Base-by-base conservation (phyloP, 2,797 vertebrate genomes). In the Florisuga fusca region DNA sequence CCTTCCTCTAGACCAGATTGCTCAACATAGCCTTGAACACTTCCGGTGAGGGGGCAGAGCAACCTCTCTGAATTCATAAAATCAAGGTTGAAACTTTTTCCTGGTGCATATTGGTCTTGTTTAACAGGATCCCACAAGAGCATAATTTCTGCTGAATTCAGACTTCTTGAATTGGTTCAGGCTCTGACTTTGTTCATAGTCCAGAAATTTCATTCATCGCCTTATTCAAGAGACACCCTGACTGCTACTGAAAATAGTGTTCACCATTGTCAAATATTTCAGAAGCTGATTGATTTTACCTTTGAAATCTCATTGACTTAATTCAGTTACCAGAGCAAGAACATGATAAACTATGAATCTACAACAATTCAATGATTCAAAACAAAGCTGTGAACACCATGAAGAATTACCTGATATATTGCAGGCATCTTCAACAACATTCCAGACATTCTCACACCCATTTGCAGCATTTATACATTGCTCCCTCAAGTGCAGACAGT, bases 401-500 rank as follows among this genome's bases (percentile, higher is more conserved):
- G 66, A 62, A 64, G 20, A 89, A 67, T 93, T 98, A 99, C 99
- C 98, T 98, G 98, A 96, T 94, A 97, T 90, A 43, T 94, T 91
- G 94, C 98, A 99, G 89, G 94, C 85, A 12, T 96, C 87, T 85
- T 96, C 96, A 69, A 98, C 38, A 73, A 97, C 41, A 43, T 91
- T 96, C 96, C 97, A 97, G 58, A 97, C 31, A 33, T 53, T 95
- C 71, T 87, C 92, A 96, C 99, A 99, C 69, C 98, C 94, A 21
- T 96, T 90, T 57, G 76, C 53, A 76, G 93, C 89, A 62, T 96
- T 97, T 95, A 98, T 87, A 93, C 99, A 99, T 77, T 96, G 97
- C 13, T 98, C 92, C 75, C 94, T 97, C 66, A 97, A 36, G 33
- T 96, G 90, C 17, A 90, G 85, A 93, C 98, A 99, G 19, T 97